Evolutionary conservation across 1,140 invertebrate species (phyloP), one percentile per base, ranked within the genome.

Genomic region (Drosophila saltans): DNA sequence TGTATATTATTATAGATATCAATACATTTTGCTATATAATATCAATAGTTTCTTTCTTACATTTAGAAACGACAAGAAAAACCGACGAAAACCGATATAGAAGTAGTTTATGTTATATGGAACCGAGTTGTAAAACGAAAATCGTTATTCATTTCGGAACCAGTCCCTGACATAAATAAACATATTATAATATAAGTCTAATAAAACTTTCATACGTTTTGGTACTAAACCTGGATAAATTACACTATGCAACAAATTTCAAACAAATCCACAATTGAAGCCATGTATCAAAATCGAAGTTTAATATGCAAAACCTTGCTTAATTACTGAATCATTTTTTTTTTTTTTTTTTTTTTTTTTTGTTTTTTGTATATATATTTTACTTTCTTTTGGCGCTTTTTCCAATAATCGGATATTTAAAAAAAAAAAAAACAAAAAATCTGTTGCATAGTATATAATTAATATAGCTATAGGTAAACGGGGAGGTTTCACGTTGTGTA

Each of bases 151-250:
- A 26, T 26, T 52, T 52, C 45, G 45, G 45, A 52, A 26, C 45
- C 21, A 52, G 45, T 52, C 45, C 45, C 45, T 52, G 45, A 52
- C 45, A 52, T 52, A 26, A 52, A 52, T 26, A 52, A 10, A 26
- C 21, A 52, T 26, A 52, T 52, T 52, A 52, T 52, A 52, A 26
- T 16, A 16, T 16, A 16, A 16, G 16, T 26, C 24, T 52, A 52
- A 52, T 52, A 52, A 52, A 52, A 52, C 21, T 26, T 52, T 52
- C 4, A 52, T 52, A 52, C 45, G 45, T 52, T 52, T 52, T 52
- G 45, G 21, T 52, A 52, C 45, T 52, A 52, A 52, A 24, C 45
- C 45, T 52, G 45, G 45, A 26, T 52, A 26, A 52, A 26, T 52
- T 10, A 52, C 21, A 52, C 24, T 26, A 52, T 52, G 45, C 21